phyloP scores from a whole-genome alignment of 2,797 vertebrate species.

The Halcyon smyrnensis region DNA sequence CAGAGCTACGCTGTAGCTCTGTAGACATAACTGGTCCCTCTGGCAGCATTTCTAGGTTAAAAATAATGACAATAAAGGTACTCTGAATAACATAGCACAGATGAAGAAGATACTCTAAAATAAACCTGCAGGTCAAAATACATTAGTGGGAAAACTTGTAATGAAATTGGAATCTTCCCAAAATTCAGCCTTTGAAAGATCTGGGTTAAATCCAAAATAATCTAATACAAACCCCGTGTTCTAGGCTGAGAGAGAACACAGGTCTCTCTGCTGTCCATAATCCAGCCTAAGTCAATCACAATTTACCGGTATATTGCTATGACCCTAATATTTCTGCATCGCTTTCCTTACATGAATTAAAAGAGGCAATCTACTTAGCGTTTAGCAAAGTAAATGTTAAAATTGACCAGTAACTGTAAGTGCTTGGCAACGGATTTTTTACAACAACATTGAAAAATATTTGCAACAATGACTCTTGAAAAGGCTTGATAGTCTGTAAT shows the following conservation, averaged over 20 bases:
- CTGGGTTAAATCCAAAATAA: neutral
- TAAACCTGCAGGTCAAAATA: neutral
- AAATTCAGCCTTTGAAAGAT: neutral
- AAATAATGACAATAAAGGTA: neutral
- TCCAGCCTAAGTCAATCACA: neutral
- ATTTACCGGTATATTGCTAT: neutral
- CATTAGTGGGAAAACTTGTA: neutral
- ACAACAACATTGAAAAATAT: neutral
- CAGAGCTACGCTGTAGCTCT: neutral
- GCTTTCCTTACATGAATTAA: neutral
- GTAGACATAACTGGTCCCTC: neutral
- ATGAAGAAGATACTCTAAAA: neutral
- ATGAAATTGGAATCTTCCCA: neutral
- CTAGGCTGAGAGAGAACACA: neutral
- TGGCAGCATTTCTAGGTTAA: neutral
- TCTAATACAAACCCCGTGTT: neutral
- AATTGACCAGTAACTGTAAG: neutral
- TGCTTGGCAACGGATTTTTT: neutral
- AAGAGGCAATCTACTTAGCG: neutral
- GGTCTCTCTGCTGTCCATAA: neutral
- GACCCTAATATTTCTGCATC: neutral
- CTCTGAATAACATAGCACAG: neutral
- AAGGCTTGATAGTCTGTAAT: neutral
- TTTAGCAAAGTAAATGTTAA: neutral
- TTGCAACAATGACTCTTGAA: neutral